A percentile compares a stretch with the other conserved stretches of the same genome.
Evolutionary conservation across 2,888 invertebrate genomes (phyloP).

Genomic region (Eupithecia abbreviata): DNA sequence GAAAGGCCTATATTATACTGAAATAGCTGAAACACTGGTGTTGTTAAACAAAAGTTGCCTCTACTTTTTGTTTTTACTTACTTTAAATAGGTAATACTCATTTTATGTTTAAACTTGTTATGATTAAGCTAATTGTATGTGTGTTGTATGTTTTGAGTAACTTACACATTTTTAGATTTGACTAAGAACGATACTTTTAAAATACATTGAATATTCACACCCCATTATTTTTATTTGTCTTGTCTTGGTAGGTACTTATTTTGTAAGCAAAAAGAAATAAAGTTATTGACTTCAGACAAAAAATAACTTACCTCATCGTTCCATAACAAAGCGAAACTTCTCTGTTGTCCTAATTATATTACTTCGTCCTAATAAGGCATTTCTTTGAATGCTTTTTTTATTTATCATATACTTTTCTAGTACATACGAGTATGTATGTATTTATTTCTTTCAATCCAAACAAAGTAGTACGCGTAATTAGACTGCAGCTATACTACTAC

Average conservation of each 20-base stretch:
- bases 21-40: neutral
- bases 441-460: neutral
- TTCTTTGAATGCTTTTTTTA: neutral
- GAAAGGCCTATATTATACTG: constrained; percentile 6
- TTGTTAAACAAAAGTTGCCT: too few relatives aligned
- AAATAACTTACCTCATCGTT: neutral
- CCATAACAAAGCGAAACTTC: neutral
- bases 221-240: neutral
- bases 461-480: neutral
- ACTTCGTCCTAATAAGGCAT: too few relatives aligned
- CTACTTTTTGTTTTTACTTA: too few relatives aligned
- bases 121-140: too few relatives aligned
- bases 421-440: neutral
- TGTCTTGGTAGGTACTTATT: neutral
- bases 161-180: neutral
- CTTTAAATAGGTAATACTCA: too few relatives aligned
- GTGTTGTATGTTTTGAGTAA: too few relatives aligned
- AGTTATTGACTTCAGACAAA: neutral
- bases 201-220: neutral
- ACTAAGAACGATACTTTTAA: neutral
- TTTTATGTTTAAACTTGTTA: too few relatives aligned
- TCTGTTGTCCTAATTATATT: neutral
- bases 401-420: neutral
- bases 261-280: neutral
- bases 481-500: neutral